Percentiles rank a stretch among this genome's conserved stretches.
Evolutionary conservation across 1,140 invertebrate species (phyloP).

Genomic region (Odontomachus brunneus): DNA sequence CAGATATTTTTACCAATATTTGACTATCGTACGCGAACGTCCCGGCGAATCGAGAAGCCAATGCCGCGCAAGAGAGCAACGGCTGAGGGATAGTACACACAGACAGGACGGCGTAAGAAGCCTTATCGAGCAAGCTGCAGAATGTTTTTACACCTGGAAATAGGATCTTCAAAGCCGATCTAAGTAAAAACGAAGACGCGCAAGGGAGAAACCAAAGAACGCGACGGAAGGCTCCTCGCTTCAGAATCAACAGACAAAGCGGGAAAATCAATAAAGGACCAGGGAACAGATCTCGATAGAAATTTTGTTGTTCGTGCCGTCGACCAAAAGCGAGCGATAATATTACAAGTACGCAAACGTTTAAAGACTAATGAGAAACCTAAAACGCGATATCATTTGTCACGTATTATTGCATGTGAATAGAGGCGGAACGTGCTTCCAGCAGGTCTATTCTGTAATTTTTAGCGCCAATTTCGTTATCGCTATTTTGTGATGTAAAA

Average conservation of each 20-base stretch:
- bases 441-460: no score
- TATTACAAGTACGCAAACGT: neutral
- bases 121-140: slow-evolving; percentile 56
- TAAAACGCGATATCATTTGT: neutral
- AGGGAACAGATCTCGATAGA: slow-evolving; percentile 44
- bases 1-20: slow-evolving; percentile 53
- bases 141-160: slow-evolving; percentile 60
- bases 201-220: slow-evolving; percentile 29
- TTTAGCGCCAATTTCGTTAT: no score
- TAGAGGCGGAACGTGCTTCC: no score
- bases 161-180: slow-evolving; percentile 60
- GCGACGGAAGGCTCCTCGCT: slow-evolving; percentile 28
- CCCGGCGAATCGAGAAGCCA: slow-evolving; percentile 35
- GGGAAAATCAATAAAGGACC: slow-evolving; percentile 57
- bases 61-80: slow-evolving; percentile 26
- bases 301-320: slow-evolving; percentile 48
- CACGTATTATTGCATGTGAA: no score
- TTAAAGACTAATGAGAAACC: slow-evolving; percentile 24
- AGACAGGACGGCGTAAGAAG: slow-evolving; percentile 47
- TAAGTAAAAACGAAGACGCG: slow-evolving; percentile 54
- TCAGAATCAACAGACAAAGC: slow-evolving; percentile 55
- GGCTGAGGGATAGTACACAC: slow-evolving; percentile 31
- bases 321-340: neutral
- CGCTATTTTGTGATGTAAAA: no score
- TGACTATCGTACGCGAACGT: slow-evolving; percentile 36